A percentile compares a stretch with the other conserved stretches of the same genome.
These are phyloP conservation scores for Littorina saxatilis DNA, from an alignment of 1,140 invertebrate species.

Conservation along the genomic window DNA sequence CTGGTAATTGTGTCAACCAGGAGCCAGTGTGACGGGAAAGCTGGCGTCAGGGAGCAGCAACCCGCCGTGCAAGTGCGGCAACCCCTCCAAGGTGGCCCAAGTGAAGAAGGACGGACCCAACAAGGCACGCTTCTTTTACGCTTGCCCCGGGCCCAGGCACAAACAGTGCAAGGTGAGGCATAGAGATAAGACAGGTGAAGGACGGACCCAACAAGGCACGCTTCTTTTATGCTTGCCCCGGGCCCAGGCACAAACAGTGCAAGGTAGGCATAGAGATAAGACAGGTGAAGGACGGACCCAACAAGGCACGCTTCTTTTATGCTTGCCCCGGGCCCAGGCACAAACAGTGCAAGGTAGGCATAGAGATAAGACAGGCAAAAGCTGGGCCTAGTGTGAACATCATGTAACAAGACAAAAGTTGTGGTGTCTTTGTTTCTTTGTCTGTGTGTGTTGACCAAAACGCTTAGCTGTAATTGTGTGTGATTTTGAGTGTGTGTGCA, in stretches of 20 bases:
- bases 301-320: constrained; percentile 67
- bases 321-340: constrained; percentile 51
- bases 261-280: too few relatives aligned
- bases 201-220: constrained; percentile 65
- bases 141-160: constrained; percentile 51
- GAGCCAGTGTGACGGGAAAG: neutral
- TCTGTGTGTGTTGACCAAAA: too few relatives aligned
- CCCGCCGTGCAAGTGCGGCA: constrained; percentile 63
- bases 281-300: constrained; percentile 65
- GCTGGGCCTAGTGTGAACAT: neutral
- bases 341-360: constrained; percentile 66
- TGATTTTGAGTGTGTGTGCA: too few relatives aligned
- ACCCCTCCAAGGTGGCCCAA: constrained; percentile 65
- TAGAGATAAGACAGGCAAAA: neutral
- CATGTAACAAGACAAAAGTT: neutral
- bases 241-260: constrained; percentile 57
- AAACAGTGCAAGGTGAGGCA: constrained; percentile 64
- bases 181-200: constrained; percentile 50
- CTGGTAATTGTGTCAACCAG: neutral
- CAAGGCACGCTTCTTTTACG: constrained; percentile 65
- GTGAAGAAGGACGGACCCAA: constrained; percentile 68
- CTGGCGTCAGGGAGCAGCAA: constrained; percentile 40
- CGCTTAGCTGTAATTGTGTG: too few relatives aligned
- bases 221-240: constrained; percentile 62
- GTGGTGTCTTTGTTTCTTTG: neutral